Conservation (phyloP, 2,113 vertebrate species). For the Aptenodytes forsteri region DNA sequence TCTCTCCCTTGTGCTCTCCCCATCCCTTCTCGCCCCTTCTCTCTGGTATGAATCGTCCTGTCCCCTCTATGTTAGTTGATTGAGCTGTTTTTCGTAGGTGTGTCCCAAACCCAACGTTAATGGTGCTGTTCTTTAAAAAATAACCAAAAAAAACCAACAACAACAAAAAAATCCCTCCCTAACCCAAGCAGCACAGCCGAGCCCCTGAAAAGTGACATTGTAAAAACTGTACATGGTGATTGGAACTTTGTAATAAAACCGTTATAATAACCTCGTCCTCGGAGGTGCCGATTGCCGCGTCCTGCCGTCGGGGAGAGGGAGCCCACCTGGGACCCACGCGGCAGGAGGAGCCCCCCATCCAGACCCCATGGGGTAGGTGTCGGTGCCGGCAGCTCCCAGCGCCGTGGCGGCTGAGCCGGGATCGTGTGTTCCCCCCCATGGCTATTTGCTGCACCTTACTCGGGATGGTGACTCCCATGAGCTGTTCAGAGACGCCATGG, state of each 20-base stretch:
- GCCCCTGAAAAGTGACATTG: constrained; percentile 51
- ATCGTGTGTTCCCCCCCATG: too few species aligned
- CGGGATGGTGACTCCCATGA: not conserved
- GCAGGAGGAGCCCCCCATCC: not conserved
- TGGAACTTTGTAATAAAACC: constrained; percentile 75
- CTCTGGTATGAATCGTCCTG: constrained; percentile 20
- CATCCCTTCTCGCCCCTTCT: not conserved
- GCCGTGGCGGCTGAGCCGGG: accelerated
- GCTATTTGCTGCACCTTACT: not conserved
- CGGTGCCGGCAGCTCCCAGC: accelerated
- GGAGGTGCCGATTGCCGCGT: not conserved
- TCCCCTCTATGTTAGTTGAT: constrained; percentile 41
- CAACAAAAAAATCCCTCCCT: not conserved
- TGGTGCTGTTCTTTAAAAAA: constrained; percentile 54
- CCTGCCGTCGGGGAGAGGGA: not conserved
- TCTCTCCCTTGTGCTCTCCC: not conserved
- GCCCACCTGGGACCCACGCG: accelerated
- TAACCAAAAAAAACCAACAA: not conserved
- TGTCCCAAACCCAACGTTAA: constrained; percentile 16
- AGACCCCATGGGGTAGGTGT: not conserved
- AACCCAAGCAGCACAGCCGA: constrained; percentile 3
- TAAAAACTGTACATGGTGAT: constrained; percentile 75
- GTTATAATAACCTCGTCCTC: not conserved
- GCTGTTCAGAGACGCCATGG: not conserved
- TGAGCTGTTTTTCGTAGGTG: constrained; percentile 37